A percentile compares a stretch with the other conserved stretches of the same genome.
Evolutionary conservation across 2,797 vertebrate species (phyloP).

Genomic region (Ctenopoma kingsleyae): DNA sequence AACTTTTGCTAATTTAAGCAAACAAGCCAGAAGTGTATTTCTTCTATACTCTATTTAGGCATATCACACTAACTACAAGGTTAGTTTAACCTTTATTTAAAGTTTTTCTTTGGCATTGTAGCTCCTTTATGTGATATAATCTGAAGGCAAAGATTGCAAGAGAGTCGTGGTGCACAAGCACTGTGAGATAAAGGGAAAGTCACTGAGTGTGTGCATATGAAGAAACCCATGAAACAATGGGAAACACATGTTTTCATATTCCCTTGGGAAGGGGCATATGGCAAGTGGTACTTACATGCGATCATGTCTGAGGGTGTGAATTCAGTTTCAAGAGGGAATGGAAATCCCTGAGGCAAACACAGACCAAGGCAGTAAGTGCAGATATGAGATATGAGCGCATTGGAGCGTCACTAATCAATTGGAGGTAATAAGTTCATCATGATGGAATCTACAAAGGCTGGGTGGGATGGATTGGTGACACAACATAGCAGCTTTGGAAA

Average conservation of each 20-base stretch:
- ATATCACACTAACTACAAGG: not conserved
- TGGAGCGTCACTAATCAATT: slow-evolving; percentile 45
- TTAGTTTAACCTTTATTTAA: not conserved
- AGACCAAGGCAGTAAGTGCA: slow-evolving; percentile 6
- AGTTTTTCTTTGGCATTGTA: not conserved
- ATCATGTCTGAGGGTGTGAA: slow-evolving; percentile 51
- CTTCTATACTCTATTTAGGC: not conserved
- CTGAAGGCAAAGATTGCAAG: slow-evolving; percentile 9
- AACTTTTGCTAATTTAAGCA: too few relatives aligned
- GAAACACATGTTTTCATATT: slow-evolving; percentile 72
- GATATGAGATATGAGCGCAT: slow-evolving; percentile 11
- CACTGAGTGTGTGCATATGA: slow-evolving; percentile 43
- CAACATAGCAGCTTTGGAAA: slow-evolving; percentile 35
- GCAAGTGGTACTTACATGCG: slow-evolving; percentile 61
- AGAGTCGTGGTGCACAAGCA: slow-evolving; percentile 11
- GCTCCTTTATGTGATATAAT: slow-evolving; percentile 21
- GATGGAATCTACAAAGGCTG: slow-evolving; percentile 27
- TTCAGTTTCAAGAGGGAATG: slow-evolving; percentile 46
- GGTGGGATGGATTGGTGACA: slow-evolving; percentile 26
- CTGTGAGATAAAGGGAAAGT: slow-evolving; percentile 49
- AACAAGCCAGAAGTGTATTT: not conserved
- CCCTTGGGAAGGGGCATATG: slow-evolving; percentile 24
- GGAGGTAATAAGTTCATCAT: slow-evolving; percentile 43
- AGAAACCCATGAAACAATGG: slow-evolving; percentile 59
- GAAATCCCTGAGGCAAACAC: slow-evolving; percentile 33